Evolutionary conservation across 2,797 vertebrate genomes (phyloP).

Genomic region (Oceanodroma leucorhoa): DNA sequence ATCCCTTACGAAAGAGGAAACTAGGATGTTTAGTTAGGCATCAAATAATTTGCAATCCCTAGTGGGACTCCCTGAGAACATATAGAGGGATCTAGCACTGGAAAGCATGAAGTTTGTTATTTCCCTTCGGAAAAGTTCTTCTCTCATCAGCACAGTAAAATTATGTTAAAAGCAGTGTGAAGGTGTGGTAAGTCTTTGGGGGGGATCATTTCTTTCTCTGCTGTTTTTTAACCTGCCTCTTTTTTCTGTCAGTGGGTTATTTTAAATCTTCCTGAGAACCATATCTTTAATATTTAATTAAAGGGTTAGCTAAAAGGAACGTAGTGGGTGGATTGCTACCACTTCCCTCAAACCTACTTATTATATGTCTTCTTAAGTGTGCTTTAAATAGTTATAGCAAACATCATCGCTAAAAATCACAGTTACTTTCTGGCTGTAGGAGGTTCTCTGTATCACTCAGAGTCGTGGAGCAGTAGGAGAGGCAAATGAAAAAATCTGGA

Average conservation of each 20-base stretch:
- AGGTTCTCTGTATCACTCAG: constrained; percentile 46
- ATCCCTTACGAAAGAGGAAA: background rate
- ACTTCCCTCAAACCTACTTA: constrained; percentile 64
- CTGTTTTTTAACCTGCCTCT: constrained; percentile 23
- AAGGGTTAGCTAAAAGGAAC: constrained; percentile 56
- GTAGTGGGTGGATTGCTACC: constrained; percentile 56
- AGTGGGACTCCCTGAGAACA: background rate
- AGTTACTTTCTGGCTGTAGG: constrained; percentile 56
- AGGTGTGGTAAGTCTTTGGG: background rate
- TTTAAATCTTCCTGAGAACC: constrained; percentile 59
- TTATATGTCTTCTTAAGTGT: constrained; percentile 55
- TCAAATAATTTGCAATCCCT: background rate
- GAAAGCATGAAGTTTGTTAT: background rate
- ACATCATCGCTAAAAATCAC: constrained; percentile 57
- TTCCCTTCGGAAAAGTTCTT: constrained; percentile 5
- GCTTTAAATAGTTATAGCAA: constrained; percentile 60
- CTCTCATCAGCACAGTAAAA: background rate
- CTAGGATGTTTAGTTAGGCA: background rate
- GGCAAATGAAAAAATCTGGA: constrained; percentile 36
- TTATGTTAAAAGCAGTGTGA: background rate
- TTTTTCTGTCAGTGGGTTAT: constrained; percentile 46
- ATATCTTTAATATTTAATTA: constrained; percentile 63
- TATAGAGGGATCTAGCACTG: background rate
- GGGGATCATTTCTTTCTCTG: background rate
- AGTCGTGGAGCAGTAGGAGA: constrained; percentile 32